These are phyloP conservation scores for Limonius californicus DNA, from an alignment of 1,140 invertebrate species.

Conservation along the genomic window DNA sequence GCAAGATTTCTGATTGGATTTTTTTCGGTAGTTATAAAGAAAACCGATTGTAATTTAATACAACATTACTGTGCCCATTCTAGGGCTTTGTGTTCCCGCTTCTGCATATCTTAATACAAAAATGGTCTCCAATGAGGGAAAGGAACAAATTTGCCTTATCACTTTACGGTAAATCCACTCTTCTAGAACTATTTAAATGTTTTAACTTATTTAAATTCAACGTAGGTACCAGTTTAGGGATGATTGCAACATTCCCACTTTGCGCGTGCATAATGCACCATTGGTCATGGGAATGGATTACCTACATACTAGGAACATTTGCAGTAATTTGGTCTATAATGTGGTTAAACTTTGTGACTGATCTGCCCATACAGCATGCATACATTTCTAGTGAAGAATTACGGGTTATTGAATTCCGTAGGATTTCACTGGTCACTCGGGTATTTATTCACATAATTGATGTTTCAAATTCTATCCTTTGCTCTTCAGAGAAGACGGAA, in stretches of 20 bases:
- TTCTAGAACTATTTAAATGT: not conserved
- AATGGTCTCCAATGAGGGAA: not conserved
- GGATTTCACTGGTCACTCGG: not conserved
- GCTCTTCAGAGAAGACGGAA: not conserved
- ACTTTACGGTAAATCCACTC: not conserved
- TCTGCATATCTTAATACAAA: not conserved
- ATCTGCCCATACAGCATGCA: not conserved
- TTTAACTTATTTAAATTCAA: not conserved
- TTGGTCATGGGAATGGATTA: not conserved
- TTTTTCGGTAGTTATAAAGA: no score
- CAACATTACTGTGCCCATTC: not conserved
- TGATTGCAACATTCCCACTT: not conserved
- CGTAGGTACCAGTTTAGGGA: not conserved
- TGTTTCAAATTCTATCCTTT: not conserved
- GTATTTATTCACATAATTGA: not conserved
- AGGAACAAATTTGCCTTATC: not conserved
- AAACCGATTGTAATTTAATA: no score
- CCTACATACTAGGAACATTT: not conserved
- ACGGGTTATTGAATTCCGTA: not conserved
- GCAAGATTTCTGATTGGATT: not conserved
- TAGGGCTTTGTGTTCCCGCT: not conserved
- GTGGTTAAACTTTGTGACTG: not conserved
- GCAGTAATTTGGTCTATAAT: not conserved
- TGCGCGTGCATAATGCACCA: not conserved
- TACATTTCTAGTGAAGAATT: not conserved